These are phyloP conservation scores for Xenopus petersii DNA, from an alignment of 2,797 vertebrate species.

Conservation along the genomic window DNA sequence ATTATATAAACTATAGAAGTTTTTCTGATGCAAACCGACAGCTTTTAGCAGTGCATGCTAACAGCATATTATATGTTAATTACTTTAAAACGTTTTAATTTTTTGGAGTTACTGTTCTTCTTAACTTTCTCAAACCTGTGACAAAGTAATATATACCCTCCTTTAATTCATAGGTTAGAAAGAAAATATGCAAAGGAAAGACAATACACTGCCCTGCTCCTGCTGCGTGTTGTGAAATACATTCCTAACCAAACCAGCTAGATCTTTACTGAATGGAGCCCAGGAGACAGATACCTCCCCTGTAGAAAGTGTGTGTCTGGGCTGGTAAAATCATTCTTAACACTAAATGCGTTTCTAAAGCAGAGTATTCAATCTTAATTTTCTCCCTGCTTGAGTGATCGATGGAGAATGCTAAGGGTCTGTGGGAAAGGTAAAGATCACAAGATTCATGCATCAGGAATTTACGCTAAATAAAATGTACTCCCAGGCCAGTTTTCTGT, in stretches of 20 bases:
- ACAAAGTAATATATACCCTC: too few species aligned
- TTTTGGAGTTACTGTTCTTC: too few species aligned
- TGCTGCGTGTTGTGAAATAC: too few species aligned
- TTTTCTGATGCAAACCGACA: too few species aligned
- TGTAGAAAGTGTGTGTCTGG: not conserved
- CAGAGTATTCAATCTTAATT: constrained; percentile 7
- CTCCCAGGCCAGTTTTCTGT: not conserved
- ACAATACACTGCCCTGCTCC: too few species aligned
- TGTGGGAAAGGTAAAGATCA: not conserved
- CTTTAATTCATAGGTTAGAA: too few species aligned
- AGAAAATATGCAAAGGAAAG: too few species aligned
- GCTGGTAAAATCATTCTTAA: not conserved
- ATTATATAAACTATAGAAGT: too few species aligned
- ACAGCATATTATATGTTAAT: too few species aligned
- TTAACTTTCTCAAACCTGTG: too few species aligned
- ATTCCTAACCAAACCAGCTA: not conserved
- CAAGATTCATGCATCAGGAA: constrained; percentile 7
- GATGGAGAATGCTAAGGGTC: not conserved
- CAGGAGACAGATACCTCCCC: not conserved
- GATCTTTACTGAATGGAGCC: not conserved
- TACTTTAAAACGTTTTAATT: too few species aligned
- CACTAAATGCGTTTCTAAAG: not conserved
- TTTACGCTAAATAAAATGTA: not conserved
- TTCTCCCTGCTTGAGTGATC: not conserved
- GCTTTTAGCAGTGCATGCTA: too few species aligned